Percentiles rank a stretch among this genome's conserved stretches.
Conservation (phyloP, 2,797 vertebrate species). For the Coranthus polyacanthus region DNA sequence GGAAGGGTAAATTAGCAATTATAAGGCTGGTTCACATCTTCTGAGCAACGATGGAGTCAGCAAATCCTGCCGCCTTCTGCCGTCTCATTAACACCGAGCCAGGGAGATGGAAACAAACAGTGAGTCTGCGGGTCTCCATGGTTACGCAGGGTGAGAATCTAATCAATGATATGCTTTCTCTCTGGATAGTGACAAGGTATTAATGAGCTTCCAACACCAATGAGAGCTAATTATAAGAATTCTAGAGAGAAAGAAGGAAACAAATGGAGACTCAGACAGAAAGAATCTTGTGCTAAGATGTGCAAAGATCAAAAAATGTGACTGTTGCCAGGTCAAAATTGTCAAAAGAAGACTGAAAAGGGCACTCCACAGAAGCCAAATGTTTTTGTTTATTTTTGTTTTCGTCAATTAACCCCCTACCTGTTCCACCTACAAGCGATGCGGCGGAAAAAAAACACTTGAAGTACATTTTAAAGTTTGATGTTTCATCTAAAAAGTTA, state of each 20-base stretch:
- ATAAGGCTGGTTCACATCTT: slow-evolving; percentile 70
- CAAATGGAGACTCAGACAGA: slow-evolving; percentile 30
- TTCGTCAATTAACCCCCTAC: neutral
- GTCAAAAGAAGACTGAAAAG: slow-evolving; percentile 22
- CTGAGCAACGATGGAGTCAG: slow-evolving; percentile 66
- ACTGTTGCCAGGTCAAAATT: slow-evolving; percentile 45
- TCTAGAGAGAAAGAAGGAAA: slow-evolving; percentile 48
- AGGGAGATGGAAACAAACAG: slow-evolving; percentile 61
- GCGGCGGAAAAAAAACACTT: too few species aligned
- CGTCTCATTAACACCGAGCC: slow-evolving; percentile 74
- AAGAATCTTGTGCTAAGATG: slow-evolving; percentile 36
- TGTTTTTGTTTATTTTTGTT: neutral
- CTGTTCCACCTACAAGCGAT: neutral
- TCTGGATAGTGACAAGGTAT: slow-evolving; percentile 72
- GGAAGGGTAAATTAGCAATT: slow-evolving; percentile 74
- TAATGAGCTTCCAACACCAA: slow-evolving; percentile 80
- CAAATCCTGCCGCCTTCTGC: slow-evolving; percentile 56
- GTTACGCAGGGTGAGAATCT: slow-evolving; percentile 69
- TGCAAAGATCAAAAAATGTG: slow-evolving; percentile 39
- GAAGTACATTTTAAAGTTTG: too few species aligned
- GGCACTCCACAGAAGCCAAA: neutral
- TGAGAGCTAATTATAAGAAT: slow-evolving; percentile 79
- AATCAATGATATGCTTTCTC: slow-evolving; percentile 76
- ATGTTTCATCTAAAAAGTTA: too few species aligned
- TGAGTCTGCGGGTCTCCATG: slow-evolving; percentile 56